Base-by-base conservation (phyloP, 2,888 invertebrate species). In the Drosophila flavopinicola region DNA sequence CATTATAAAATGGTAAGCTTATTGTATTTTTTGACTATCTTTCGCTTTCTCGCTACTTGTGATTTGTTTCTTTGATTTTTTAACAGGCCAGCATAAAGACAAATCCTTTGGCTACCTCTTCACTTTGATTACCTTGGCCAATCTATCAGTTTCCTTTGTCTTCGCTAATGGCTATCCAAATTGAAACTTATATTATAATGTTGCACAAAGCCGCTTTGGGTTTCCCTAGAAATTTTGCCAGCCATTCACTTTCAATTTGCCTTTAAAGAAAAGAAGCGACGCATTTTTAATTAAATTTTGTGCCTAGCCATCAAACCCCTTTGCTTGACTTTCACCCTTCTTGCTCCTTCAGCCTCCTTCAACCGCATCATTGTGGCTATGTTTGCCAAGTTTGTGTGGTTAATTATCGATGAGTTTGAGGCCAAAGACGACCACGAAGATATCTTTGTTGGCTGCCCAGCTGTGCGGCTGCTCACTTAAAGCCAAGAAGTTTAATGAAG, bases 401-500 rank as follows among this genome's bases (percentile, higher is more conserved):
- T 84, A 86, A 86, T 80, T 80, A 79, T 79, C 79, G 86, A 79
- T 79, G 76, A 75, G 76, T 49, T 49, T 38, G 75, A 23, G 61
- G 54, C 67, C 33, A 42, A 33, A 54, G 53, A 42, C 52, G 58
- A 39, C 69, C 54, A 38, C 39, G 33, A 33, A 52, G 56, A 61
- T 68, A 68, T 52, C 56, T 51, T 42, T 51, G 44, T 52, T 39
- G 54, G 60, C 29, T 29, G 51, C 42, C 63, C 49, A 42, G 38
- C 35, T 38, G 42, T 23, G 24, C 39, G 37, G 54, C 24, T 47
- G 52, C 66, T 66, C 47, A 32, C 58, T 78, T 70, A 47, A 75
- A 73, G 74, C 58, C 82, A 52, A 59, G 47, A 85, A 87, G 83
- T 85, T 87, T 75, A 83, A 87, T 83, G 87, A 82, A 83, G 78